phyloP scores from a whole-genome alignment of 2,113 vertebrate species.

The Phyllostomus hastatus region DNA sequence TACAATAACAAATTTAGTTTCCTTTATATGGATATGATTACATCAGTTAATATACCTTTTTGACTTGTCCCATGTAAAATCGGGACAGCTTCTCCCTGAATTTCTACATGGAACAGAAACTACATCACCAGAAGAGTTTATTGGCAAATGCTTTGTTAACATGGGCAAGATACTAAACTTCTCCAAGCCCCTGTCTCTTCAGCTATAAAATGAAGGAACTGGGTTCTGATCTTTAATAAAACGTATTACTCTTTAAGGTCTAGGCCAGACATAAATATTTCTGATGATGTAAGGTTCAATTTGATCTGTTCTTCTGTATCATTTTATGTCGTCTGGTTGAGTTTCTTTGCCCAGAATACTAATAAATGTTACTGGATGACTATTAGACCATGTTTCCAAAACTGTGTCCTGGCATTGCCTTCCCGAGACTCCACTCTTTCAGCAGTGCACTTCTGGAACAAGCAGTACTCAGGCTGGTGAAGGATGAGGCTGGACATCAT shows the following conservation, averaged over 20 bases:
- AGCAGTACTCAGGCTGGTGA: constrained; percentile 60
- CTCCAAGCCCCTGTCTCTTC: neutral
- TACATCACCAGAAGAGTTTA: neutral
- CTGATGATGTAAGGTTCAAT: neutral
- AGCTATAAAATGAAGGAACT: neutral
- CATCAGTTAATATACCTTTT: neutral
- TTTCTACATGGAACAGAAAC: neutral
- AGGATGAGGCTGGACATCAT: constrained; percentile 58
- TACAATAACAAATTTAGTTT: neutral
- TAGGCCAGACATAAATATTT: neutral
- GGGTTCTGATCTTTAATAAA: neutral
- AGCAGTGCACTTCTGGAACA: constrained; percentile 56
- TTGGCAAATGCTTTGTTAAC: neutral
- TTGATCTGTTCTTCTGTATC: neutral
- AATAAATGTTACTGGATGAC: neutral
- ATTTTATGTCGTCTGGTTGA: neutral
- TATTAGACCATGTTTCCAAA: constrained; percentile 50
- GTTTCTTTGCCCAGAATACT: constrained; percentile 6
- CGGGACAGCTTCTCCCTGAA: neutral
- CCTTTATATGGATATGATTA: neutral
- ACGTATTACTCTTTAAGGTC: neutral
- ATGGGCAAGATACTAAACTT: neutral
- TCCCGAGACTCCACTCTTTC: constrained; percentile 54
- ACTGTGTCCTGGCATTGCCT: constrained; percentile 32
- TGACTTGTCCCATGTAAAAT: neutral